These are phyloP conservation scores for Orthochromis indermauri DNA, from an alignment of 2,113 vertebrate species.

Conservation along the genomic window DNA sequence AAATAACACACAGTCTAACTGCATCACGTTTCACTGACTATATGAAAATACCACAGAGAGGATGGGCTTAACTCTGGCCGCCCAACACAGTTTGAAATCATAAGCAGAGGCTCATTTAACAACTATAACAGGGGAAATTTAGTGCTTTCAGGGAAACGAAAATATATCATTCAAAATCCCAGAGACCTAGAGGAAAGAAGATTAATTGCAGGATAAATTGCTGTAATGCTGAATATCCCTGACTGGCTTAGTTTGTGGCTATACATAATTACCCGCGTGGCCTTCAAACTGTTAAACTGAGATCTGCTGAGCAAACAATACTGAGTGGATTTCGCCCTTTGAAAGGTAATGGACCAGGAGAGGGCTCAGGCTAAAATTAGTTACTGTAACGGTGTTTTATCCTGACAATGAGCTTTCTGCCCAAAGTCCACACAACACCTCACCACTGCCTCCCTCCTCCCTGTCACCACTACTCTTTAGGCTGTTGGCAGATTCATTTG, in stretches of 20 bases:
- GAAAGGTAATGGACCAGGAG: constrained; percentile 35
- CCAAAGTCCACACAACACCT: constrained; percentile 26
- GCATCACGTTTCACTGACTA: constrained; percentile 33
- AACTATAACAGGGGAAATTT: background rate
- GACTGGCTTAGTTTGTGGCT: constrained; percentile 25
- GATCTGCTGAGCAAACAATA: background rate
- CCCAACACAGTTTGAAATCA: constrained; percentile 1
- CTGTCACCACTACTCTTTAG: constrained; percentile 34
- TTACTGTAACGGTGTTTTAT: constrained; percentile 11
- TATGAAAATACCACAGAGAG: constrained; percentile 43
- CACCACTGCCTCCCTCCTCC: background rate
- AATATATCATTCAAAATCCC: constrained; percentile 4
- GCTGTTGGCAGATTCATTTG: constrained; percentile 58
- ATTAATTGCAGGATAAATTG: constrained; percentile 29
- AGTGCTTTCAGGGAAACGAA: background rate
- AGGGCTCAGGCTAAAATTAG: constrained; percentile 38
- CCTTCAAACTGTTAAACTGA: constrained; percentile 44
- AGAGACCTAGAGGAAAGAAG: background rate
- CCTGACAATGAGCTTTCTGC: constrained; percentile 28
- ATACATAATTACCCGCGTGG: constrained; percentile 30
- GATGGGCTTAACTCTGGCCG: background rate
- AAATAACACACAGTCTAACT: background rate
- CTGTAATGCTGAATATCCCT: constrained; percentile 18
- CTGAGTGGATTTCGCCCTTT: constrained; percentile 7
- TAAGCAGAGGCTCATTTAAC: background rate